phyloP scores from a whole-genome alignment of 1,140 invertebrate species.

The Batillaria attramentaria region DNA sequence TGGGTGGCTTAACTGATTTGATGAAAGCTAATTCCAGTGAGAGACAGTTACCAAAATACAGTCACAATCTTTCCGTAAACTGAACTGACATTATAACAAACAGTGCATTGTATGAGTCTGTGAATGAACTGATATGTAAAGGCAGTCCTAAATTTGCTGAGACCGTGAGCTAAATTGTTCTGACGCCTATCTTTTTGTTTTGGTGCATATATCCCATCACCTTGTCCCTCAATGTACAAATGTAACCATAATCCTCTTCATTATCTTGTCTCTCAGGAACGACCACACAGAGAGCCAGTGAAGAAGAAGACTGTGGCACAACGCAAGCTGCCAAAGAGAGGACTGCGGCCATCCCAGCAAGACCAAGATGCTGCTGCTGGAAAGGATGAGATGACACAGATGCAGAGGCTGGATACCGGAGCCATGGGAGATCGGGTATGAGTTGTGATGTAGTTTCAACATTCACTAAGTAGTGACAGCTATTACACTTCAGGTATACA shows the following conservation, averaged over 20 bases:
- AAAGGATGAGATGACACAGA: neutral
- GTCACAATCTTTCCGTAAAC: too few relatives aligned
- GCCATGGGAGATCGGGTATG: neutral
- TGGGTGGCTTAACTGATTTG: too few relatives aligned
- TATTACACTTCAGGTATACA: neutral
- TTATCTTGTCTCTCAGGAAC: neutral
- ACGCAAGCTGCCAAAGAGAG: slow-evolving; percentile 20
- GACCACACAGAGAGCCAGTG: neutral
- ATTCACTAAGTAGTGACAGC: neutral
- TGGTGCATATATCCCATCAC: too few relatives aligned
- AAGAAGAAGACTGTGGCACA: slow-evolving; percentile 14
- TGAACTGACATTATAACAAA: too few relatives aligned
- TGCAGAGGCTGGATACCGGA: neutral
- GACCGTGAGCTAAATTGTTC: neutral
- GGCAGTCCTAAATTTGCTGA: neutral
- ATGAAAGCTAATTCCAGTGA: too few relatives aligned
- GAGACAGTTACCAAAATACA: too few relatives aligned
- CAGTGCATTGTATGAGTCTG: too few relatives aligned
- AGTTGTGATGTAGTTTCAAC: neutral
- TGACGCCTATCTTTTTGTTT: neutral
- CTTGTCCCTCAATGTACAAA: neutral
- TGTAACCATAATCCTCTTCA: neutral
- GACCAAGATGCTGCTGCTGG: neutral
- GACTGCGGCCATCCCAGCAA: neutral
- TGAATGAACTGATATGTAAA: neutral